Evolutionary conservation across 2,797 vertebrate genomes (phyloP).

Genomic region (Percopsis omiscomaycus): DNA sequence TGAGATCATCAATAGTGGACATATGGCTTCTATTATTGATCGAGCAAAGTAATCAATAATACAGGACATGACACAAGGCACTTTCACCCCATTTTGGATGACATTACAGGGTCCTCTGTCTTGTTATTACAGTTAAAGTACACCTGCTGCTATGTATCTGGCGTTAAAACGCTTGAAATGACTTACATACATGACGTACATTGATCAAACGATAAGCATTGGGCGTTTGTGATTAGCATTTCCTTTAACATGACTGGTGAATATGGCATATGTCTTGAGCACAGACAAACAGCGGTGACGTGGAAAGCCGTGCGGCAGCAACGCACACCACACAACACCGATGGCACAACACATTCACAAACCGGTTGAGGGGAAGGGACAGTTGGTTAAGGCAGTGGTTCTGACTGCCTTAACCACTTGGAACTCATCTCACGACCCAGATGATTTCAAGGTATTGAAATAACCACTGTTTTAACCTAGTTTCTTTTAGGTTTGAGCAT

Average conservation of each 20-base stretch:
- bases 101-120: neutral
- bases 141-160: neutral
- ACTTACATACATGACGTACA: too few relatives aligned
- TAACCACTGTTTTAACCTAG: too few relatives aligned
- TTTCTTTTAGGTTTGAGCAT: neutral
- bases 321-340: slow-evolving; percentile 2
- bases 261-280: too few relatives aligned
- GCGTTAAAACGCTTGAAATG: too few relatives aligned
- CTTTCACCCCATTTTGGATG: slow-evolving; percentile 2
- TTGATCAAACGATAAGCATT: too few relatives aligned
- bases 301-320: slow-evolving; percentile 56
- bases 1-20: slow-evolving; percentile 17
- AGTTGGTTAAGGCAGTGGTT: neutral
- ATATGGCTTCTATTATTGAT: slow-evolving; percentile 36
- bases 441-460: neutral
- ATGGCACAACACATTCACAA: slow-evolving; percentile 12
- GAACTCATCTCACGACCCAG: neutral
- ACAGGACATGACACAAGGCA: slow-evolving; percentile 13
- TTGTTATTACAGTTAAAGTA: neutral
- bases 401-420: neutral
- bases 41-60: slow-evolving; percentile 40
- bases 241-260: neutral
- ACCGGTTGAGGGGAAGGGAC: neutral
- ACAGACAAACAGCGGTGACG: slow-evolving; percentile 20
- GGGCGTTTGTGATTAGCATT: too few relatives aligned